These are phyloP conservation scores for Mormyrus hasselquistii DNA, from an alignment of 2,797 vertebrate species.

Conservation along the genomic window DNA sequence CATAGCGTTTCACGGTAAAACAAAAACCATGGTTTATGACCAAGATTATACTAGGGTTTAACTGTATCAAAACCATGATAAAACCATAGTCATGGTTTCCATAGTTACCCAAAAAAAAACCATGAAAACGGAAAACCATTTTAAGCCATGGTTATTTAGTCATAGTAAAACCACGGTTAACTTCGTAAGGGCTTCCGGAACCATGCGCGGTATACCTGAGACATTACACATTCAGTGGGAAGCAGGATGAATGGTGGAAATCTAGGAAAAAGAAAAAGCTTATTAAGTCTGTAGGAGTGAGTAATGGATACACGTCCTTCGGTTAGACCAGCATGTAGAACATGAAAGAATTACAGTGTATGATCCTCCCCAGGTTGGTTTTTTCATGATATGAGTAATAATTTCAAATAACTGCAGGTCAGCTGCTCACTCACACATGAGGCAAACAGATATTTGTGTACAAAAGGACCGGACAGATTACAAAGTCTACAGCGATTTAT, in stretches of 20 bases:
- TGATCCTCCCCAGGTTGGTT: background rate
- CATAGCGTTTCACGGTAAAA: no score
- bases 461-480: background rate
- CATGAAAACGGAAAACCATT: no score
- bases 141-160: no score
- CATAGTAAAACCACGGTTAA: no score
- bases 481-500: constrained; percentile 20
- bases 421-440: background rate
- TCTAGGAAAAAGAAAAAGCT: background rate
- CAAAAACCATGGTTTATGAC: no score
- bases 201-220: background rate
- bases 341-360: background rate
- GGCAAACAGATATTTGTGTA: background rate
- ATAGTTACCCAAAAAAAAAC: no score
- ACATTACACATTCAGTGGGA: background rate
- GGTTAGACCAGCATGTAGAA: background rate
- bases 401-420: constrained; percentile 8
- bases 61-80: no score
- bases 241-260: background rate
- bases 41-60: no score
- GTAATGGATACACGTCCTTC: background rate
- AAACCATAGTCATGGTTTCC: no score
- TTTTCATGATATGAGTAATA: background rate
- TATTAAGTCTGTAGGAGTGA: background rate
- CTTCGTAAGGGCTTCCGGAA: background rate